Conservation (phyloP, 2,888 invertebrate species). For the Xanthia togata region DNA sequence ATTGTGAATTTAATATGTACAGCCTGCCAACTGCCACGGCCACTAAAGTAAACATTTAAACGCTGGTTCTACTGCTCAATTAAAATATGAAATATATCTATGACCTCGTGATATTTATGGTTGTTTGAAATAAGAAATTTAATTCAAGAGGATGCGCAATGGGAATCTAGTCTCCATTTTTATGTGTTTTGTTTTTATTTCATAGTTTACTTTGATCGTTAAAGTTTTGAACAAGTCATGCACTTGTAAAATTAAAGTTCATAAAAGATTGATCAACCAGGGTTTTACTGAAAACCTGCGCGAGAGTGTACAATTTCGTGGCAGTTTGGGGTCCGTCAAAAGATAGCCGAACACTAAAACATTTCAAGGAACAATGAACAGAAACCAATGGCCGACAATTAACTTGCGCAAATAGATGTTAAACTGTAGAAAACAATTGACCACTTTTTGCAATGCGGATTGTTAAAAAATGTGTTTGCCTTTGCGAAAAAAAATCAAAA, state of each 20-base stretch:
- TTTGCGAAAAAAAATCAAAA: conserved; percentile 77
- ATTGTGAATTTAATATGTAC: conserved; percentile 55
- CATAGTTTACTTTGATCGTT: conserved; percentile 41
- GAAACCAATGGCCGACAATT: conserved; percentile 69
- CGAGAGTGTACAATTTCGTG: conserved; percentile 29
- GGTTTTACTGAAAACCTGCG: conserved; percentile 28
- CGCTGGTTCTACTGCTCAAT: conserved; percentile 34
- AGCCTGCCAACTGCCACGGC: conserved; percentile 50
- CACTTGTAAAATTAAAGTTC: conserved; percentile 30
- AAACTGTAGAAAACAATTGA: conserved; percentile 74
- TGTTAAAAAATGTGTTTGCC: conserved; percentile 76
- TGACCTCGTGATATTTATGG: conserved; percentile 18
- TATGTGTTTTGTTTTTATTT: conserved; percentile 18
- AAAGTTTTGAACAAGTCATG: conserved; percentile 14
- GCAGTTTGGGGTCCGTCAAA: conserved; percentile 41
- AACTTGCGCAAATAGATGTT: conserved; percentile 80
- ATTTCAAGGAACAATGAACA: conserved; percentile 66
- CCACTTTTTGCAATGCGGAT: conserved; percentile 81
- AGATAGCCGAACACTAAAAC: conserved; percentile 44
- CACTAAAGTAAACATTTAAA: conserved; percentile 58
- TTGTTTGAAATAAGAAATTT: conserved; percentile 14
- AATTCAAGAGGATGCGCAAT: conserved; percentile 21
- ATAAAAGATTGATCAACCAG: conserved; percentile 25
- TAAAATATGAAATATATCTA: conserved; percentile 46
- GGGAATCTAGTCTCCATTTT: conserved; percentile 24